Evolutionary conservation across 1,140 invertebrate species (phyloP), one percentile per base, ranked within the genome.

Genomic region (Dermatophagoides farinae): DNA sequence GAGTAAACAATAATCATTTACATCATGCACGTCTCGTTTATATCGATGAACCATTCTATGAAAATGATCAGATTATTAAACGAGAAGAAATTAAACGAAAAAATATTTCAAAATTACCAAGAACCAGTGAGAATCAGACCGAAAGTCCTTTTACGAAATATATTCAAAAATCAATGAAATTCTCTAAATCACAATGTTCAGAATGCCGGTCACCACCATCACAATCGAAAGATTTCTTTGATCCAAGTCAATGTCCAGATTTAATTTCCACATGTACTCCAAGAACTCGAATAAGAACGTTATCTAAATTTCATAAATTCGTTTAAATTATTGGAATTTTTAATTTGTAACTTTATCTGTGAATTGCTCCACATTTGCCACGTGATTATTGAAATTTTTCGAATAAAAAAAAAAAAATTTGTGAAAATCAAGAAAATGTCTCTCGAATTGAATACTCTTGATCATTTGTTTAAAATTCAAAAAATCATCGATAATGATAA

Each of bases 261-360:
- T 16, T 20, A 31, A 22, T 12, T 22, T 12, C 11, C 12, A 41
- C 2, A 12, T n/a, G n/a, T n/a, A 55, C 10, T 23, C 14, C 14
- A 14, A 55, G 14, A 55, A 38, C 10, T 44, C 38, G 22, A 38
- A 55, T 55, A 14, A 6, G 41, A 20, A 55, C 53, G 6, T 25
- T 55, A 20, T 55, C 53, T 5, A 16, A 25, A 16, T 55, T 55
- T 23, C 53, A 55, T 44, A 55, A 55, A 55, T n/a, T 55, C 12
- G 23, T 55, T 38, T 55, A 55, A 31, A 31, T 31, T 31, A 31
- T 31, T 31, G 31, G 2, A 31, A 31, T 8, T 31, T 31, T 31
- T 2, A 31, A 31, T 4, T 31, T 2, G 31, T 31, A 31, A 31
- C 31, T 31, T 31, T 8, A 4, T 31, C 8, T 31, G 8, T 31